A percentile compares a stretch with the other conserved stretches of the same genome.
Conservation (phyloP, 2,113 vertebrate genomes). For the Sphyrna mokarran region DNA sequence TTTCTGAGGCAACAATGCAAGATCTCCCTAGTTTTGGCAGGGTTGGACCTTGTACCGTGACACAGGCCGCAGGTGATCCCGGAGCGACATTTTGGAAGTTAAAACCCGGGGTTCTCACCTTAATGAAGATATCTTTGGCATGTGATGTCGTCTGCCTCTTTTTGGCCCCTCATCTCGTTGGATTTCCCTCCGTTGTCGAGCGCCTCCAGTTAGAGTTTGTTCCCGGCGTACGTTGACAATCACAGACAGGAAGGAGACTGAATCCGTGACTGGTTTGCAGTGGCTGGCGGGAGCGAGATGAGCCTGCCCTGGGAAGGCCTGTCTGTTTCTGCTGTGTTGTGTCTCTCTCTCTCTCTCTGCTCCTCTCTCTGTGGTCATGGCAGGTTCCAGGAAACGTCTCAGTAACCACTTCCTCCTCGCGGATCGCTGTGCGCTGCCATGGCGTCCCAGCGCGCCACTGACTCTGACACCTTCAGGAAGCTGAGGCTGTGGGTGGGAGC, state of each 20-base stretch:
- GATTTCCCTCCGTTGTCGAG: no score
- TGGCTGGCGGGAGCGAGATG: background rate
- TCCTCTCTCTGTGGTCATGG: background rate
- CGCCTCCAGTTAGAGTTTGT: background rate
- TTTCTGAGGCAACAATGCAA: background rate
- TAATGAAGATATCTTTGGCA: background rate
- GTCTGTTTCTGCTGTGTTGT: background rate
- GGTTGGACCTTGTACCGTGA: background rate
- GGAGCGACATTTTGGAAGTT: background rate
- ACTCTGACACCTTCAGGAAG: background rate
- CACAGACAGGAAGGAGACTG: background rate
- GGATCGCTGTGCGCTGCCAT: background rate
- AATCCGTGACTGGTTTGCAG: background rate
- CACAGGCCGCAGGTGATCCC: background rate
- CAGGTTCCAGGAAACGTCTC: background rate
- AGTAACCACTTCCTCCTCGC: background rate
- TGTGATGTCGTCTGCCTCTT: no score
- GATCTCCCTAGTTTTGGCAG: background rate
- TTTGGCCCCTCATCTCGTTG: background rate
- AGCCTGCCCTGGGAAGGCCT: background rate
- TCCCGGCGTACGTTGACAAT: background rate
- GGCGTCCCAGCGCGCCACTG: background rate
- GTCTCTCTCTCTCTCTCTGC: background rate
- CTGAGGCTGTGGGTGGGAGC: background rate
- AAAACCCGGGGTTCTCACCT: background rate